These are phyloP conservation scores for Clinocottus analis DNA, from an alignment of 2,113 vertebrate species.

Conservation along the genomic window DNA sequence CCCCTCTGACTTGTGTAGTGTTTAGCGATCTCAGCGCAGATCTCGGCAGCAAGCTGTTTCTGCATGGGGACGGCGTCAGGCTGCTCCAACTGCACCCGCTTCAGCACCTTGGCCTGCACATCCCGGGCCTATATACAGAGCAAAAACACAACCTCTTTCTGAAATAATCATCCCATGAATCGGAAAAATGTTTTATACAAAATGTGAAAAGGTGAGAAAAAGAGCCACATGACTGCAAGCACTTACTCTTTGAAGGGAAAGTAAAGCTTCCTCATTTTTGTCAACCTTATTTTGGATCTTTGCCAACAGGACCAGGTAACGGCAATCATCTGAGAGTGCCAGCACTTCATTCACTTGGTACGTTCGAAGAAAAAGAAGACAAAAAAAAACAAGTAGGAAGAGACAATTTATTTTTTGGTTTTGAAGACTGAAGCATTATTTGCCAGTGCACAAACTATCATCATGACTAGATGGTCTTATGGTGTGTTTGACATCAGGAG, in stretches of 20 bases:
- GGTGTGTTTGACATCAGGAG: background rate
- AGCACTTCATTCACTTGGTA: slow-evolving; percentile 88
- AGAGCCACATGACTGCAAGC: background rate
- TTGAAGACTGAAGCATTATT: background rate
- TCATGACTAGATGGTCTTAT: background rate
- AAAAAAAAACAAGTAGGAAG: no score
- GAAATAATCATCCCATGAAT: background rate
- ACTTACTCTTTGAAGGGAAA: slow-evolving; percentile 90
- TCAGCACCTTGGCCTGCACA: slow-evolving; percentile 93
- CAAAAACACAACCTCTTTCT: background rate
- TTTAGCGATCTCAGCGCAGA: slow-evolving; percentile 96
- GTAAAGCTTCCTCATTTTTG: slow-evolving; percentile 87
- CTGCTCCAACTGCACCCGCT: slow-evolving; percentile 93
- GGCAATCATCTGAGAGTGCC: slow-evolving; percentile 90
- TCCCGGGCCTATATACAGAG: slow-evolving; percentile 89
- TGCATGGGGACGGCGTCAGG: slow-evolving; percentile 90
- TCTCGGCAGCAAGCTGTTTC: slow-evolving; percentile 94
- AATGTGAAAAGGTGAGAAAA: background rate
- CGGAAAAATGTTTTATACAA: background rate
- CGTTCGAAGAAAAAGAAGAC: slow-evolving; percentile 24
- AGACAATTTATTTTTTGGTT: no score
- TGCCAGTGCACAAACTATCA: background rate
- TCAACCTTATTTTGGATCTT: slow-evolving; percentile 93
- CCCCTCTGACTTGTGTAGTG: slow-evolving; percentile 92
- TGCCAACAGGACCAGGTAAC: slow-evolving; percentile 91